Percentiles rank a stretch among this genome's conserved stretches.
phyloP scores from a whole-genome alignment of 2,113 vertebrate genomes.

The Cacatua alba region DNA sequence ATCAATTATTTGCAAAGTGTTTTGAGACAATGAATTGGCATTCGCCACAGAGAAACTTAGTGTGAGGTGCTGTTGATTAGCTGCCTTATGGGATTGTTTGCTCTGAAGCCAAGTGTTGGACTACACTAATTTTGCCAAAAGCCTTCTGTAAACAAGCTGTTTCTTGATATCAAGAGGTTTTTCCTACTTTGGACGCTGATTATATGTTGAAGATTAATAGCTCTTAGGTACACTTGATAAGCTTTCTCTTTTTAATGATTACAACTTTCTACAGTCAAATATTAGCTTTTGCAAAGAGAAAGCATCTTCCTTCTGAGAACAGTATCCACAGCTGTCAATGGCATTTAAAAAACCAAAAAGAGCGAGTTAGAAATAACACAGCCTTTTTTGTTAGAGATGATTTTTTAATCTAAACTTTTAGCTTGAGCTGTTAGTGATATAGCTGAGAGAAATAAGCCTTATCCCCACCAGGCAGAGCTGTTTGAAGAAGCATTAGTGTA shows the following conservation, averaged over 20 bases:
- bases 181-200: not conserved
- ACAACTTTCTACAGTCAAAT: not conserved
- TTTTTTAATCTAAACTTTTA: slow-evolving; percentile 1
- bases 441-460: not conserved
- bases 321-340: not conserved
- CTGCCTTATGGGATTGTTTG: not conserved
- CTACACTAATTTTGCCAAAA: slow-evolving; percentile 6
- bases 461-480: not conserved
- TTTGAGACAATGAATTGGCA: not conserved
- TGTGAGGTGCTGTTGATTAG: not conserved
- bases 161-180: slow-evolving; percentile 11
- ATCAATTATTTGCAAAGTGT: not conserved
- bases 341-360: not conserved
- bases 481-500: not conserved
- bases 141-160: slow-evolving; percentile 7
- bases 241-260: slow-evolving; percentile 8
- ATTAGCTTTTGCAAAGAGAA: not conserved
- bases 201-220: not conserved
- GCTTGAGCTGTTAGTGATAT: not conserved
- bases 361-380: not conserved
- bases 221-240: not conserved
- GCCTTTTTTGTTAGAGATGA: not conserved
- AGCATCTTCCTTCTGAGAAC: not conserved
- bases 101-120: not conserved
- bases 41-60: not conserved